These are phyloP conservation scores for Rhagium mordax DNA, from an alignment of 2,888 invertebrate species.

Conservation along the genomic window DNA sequence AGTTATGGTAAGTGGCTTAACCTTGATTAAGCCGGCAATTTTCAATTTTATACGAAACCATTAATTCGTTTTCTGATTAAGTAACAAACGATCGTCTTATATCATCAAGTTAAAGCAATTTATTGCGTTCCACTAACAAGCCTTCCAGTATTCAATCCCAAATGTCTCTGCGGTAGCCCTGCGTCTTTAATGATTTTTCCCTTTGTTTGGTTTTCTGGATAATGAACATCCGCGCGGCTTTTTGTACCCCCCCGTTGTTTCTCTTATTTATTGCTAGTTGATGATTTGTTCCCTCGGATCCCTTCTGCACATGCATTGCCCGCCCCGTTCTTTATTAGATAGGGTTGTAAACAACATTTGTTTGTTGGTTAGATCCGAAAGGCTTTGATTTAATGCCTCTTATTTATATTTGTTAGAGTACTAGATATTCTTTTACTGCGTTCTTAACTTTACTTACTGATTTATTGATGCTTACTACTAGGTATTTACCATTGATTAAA, in stretches of 20 bases:
- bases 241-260: constrained; percentile 4
- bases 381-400: neutral
- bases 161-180: neutral
- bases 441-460: too few species aligned
- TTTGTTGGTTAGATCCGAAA: neutral
- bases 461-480: too few species aligned
- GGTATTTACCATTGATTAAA: too few species aligned
- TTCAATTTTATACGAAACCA: neutral
- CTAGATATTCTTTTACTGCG: too few species aligned
- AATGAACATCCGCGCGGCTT: constrained; percentile 2
- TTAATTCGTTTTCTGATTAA: neutral
- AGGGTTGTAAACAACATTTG: neutral
- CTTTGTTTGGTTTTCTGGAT: constrained; percentile 16
- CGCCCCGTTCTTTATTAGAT: neutral
- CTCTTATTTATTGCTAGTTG: neutral
- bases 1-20: neutral
- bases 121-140: neutral
- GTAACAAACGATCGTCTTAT: neutral
- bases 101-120: neutral
- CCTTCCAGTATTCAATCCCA: neutral
- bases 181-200: constrained; percentile 11
- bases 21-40: neutral
- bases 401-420: constrained; percentile 10
- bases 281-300: neutral
- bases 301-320: neutral